These are phyloP conservation scores for Hipposideros larvatus DNA, from an alignment of 2,797 vertebrate genomes.

Conservation along the genomic window DNA sequence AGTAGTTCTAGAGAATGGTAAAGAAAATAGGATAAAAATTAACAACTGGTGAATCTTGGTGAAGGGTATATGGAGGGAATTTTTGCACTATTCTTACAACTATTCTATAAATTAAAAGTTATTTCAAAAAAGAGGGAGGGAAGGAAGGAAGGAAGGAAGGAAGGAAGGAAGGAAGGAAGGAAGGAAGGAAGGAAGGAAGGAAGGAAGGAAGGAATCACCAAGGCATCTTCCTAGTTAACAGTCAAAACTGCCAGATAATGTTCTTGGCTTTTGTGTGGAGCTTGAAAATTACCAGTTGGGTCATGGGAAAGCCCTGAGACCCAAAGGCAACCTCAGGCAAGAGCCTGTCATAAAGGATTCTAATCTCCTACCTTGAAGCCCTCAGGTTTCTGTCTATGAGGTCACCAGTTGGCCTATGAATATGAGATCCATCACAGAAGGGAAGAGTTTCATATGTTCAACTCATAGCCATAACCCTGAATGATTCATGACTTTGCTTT, in stretches of 20 bases:
- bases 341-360: neutral
- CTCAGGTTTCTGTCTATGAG: neutral
- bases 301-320: neutral
- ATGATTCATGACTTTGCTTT: neutral
- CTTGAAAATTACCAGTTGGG: neutral
- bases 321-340: neutral
- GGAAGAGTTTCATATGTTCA: neutral
- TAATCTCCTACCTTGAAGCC: neutral
- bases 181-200: neutral
- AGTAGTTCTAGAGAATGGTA: neutral
- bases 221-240: neutral
- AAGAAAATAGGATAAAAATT: neutral
- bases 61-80: neutral
- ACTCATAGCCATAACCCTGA: neutral
- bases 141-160: too few relatives aligned
- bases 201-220: neutral
- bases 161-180: neutral
- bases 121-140: neutral
- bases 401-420: neutral
- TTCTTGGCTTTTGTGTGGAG: neutral
- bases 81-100: neutral
- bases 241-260: neutral
- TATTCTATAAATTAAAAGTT: neutral
- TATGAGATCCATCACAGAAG: neutral
- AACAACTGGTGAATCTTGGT: neutral